Conservation (phyloP, 1,140 invertebrate genomes). For the Leptonema lineaticorne region DNA sequence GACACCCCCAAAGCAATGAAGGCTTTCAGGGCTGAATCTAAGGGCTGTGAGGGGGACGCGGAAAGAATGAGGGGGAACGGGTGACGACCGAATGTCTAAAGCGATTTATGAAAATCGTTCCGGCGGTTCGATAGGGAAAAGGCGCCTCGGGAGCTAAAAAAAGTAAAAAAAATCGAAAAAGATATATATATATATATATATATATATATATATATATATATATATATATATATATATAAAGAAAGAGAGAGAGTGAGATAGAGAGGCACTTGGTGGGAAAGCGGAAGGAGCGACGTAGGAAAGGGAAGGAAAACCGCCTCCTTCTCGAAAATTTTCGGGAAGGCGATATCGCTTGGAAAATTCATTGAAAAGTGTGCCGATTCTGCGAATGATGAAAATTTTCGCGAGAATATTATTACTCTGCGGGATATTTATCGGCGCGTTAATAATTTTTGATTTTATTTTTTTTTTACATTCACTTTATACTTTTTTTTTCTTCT, state of each 20-base stretch:
- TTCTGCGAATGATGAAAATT: conserved; percentile 15
- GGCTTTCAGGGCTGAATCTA: background rate
- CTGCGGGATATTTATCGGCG: conserved; percentile 16
- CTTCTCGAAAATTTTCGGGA: no score
- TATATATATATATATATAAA: no score
- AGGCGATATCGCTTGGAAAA: conserved; percentile 27
- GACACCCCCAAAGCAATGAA: background rate
- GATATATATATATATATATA: no score
- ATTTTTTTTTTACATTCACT: no score
- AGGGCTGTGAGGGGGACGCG: background rate
- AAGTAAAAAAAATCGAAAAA: no score
- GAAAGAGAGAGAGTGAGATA: no score
- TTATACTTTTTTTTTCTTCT: no score
- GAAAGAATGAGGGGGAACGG: conserved; percentile 7
- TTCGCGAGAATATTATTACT: conserved; percentile 27
- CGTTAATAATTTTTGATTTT: conserved; percentile 8
- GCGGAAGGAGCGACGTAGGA: no score
- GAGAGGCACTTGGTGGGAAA: no score
- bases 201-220: no score
- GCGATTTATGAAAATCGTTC: conserved; percentile 33
- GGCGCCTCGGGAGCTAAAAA: conserved; percentile 6
- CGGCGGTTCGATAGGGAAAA: conserved; percentile 24
- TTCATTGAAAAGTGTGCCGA: conserved; percentile 30
- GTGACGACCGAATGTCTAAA: conserved; percentile 32
- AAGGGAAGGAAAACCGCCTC: background rate